Evolutionary conservation across 2,113 vertebrate species (phyloP).

Genomic region (Pantherophis guttatus): DNA sequence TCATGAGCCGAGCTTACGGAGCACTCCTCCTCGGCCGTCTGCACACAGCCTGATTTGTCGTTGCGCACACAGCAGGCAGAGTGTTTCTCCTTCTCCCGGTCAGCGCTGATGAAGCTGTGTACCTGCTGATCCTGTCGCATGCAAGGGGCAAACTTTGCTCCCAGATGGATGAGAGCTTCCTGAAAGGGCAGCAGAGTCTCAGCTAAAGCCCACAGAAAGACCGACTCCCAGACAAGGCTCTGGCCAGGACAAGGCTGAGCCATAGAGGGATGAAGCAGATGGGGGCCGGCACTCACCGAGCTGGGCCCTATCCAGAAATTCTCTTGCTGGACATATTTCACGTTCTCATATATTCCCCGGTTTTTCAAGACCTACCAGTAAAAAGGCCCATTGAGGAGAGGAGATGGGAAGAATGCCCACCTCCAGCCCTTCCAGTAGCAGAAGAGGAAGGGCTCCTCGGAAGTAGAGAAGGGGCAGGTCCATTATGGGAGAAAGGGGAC

Average conservation of each 20-base stretch:
- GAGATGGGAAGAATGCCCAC: background rate
- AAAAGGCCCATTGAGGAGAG: background rate
- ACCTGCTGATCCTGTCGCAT: constrained; percentile 96
- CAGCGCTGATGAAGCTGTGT: constrained; percentile 83
- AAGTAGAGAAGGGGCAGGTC: background rate
- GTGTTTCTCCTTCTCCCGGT: constrained; percentile 84
- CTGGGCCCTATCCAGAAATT: constrained; percentile 99
- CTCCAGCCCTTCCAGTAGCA: background rate
- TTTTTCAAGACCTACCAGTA: constrained; percentile 92
- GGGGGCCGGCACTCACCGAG: constrained; percentile 78
- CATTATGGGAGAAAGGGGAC: no score
- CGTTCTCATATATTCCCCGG: constrained; percentile 96
- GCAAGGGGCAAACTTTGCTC: constrained; percentile 97
- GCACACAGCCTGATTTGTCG: constrained; percentile 91
- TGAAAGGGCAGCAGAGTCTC: constrained; percentile 49
- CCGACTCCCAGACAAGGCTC: background rate
- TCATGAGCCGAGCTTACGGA: constrained; percentile 76
- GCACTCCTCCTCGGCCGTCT: constrained; percentile 93
- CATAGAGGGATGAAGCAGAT: background rate
- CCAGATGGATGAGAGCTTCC: constrained; percentile 96
- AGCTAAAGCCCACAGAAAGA: background rate
- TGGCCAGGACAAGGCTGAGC: background rate
- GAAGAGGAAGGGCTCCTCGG: background rate
- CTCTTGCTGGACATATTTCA: constrained; percentile 97
- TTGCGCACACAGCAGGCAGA: constrained; percentile 96